Percentiles rank a stretch among this genome's conserved stretches.
Conservation (phyloP, 2,797 vertebrate genomes). For the Rhynchonycteris naso region DNA sequence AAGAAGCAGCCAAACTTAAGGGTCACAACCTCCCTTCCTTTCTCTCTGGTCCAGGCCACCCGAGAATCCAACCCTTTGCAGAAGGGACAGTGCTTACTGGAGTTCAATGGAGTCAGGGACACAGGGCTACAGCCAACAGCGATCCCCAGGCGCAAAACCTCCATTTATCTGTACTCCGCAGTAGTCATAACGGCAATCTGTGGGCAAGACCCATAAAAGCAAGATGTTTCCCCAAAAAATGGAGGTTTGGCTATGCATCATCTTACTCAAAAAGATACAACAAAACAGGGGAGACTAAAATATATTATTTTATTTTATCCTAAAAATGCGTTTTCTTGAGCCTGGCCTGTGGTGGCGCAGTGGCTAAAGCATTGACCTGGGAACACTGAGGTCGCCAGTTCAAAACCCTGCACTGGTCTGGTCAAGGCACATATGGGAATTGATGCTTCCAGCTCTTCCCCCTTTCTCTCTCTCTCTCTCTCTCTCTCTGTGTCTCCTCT, state of each 20-base stretch:
- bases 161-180: fast-evolving
- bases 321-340: neutral
- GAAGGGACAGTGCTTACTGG: neutral
- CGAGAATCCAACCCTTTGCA: neutral
- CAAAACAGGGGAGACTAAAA: neutral
- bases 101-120: neutral
- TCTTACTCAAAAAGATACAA: neutral
- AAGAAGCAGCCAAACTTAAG: conserved; percentile 15
- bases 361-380: too few species aligned
- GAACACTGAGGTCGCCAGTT: too few species aligned
- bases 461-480: too few species aligned
- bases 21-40: neutral
- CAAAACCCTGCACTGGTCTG: too few species aligned
- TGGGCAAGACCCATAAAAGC: neutral
- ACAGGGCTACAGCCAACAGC: fast-evolving
- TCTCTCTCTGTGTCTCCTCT: too few species aligned
- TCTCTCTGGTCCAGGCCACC: neutral
- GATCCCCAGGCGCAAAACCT: fast-evolving
- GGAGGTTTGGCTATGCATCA: neutral
- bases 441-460: too few species aligned
- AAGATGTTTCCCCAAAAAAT: neutral
- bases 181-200: too few species aligned
- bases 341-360: too few species aligned
- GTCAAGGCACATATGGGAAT: too few species aligned
- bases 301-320: neutral